These are phyloP conservation scores for Drosophila affinis DNA, from an alignment of 2,888 invertebrate species.

Conservation along the genomic window DNA sequence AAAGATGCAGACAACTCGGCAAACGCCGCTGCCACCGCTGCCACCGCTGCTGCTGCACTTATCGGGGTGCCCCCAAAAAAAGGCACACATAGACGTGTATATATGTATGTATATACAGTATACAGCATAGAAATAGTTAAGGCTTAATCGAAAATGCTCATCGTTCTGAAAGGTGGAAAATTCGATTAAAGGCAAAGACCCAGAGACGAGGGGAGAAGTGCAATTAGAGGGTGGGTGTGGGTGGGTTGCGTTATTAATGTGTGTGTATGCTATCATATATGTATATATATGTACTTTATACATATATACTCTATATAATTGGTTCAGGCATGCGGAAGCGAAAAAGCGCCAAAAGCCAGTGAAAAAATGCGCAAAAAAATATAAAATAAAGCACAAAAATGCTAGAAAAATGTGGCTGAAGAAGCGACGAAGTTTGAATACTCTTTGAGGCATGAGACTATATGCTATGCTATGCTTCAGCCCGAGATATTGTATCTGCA, in stretches of 20 bases:
- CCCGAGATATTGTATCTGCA: too few species aligned
- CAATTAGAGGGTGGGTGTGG: conserved; percentile 84
- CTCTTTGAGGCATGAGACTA: background rate
- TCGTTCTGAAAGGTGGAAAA: conserved; percentile 58
- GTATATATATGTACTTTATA: background rate
- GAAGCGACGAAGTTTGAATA: background rate
- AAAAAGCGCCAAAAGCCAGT: conserved; percentile 69
- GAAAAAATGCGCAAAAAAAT: conserved; percentile 66
- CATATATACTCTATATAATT: conserved; percentile 11
- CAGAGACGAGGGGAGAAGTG: conserved; percentile 68
- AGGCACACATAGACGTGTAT: conserved; percentile 31
- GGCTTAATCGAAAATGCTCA: conserved; percentile 80
- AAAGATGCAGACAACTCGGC: conserved; percentile 21
- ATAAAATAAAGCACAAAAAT: background rate
- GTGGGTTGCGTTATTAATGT: conserved; percentile 84
- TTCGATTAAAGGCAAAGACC: conserved; percentile 68
- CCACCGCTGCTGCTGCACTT: conserved; percentile 31
- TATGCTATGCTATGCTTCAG: too few species aligned
- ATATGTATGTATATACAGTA: too few species aligned
- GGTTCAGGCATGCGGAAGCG: conserved; percentile 68
- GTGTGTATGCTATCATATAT: conserved; percentile 31
- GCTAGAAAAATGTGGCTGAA: conserved; percentile 1
- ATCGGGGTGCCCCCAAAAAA: conserved; percentile 31
- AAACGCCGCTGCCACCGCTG: background rate
- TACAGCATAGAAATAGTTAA: conserved; percentile 23